Percentiles rank a stretch among this genome's conserved stretches.
phyloP scores from a whole-genome alignment of 2,113 vertebrate genomes.

The Tenrec ecaudatus region DNA sequence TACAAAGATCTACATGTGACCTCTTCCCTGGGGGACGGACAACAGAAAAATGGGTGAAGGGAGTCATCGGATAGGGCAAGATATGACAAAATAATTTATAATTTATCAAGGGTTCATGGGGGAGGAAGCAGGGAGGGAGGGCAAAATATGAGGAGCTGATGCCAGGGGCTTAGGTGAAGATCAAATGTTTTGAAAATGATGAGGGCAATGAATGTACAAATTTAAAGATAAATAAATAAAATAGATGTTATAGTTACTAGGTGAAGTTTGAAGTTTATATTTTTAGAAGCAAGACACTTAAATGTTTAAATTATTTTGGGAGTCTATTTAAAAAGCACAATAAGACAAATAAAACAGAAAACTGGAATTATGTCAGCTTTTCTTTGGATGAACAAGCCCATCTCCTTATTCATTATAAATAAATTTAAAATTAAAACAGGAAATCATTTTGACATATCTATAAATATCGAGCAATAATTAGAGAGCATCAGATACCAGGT shows the following conservation, averaged over 20 bases:
- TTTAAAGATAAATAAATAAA: no score
- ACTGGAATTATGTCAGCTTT: background rate
- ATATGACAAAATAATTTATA: no score
- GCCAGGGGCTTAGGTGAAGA: no score
- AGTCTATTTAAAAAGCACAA: background rate
- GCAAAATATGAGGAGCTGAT: no score
- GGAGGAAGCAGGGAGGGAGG: no score
- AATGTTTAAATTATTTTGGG: background rate
- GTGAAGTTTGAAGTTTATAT: background rate
- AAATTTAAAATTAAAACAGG: constrained; percentile 32
- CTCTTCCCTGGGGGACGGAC: no score
- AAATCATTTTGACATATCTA: background rate
- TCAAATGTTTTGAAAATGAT: no score
- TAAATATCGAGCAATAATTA: constrained; percentile 9
- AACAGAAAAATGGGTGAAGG: no score
- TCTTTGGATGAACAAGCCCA: background rate
- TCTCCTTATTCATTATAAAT: background rate
- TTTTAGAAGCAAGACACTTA: background rate
- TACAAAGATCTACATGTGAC: no score
- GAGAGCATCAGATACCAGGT: constrained; percentile 47
- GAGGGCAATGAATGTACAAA: no score
- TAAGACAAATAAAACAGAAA: background rate
- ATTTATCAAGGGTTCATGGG: no score
- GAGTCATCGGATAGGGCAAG: no score
- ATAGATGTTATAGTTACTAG: background rate